Percentiles rank a stretch among this genome's conserved stretches.
Evolutionary conservation across 2,113 vertebrate genomes (phyloP).

Genomic region (Sorex fumeus): DNA sequence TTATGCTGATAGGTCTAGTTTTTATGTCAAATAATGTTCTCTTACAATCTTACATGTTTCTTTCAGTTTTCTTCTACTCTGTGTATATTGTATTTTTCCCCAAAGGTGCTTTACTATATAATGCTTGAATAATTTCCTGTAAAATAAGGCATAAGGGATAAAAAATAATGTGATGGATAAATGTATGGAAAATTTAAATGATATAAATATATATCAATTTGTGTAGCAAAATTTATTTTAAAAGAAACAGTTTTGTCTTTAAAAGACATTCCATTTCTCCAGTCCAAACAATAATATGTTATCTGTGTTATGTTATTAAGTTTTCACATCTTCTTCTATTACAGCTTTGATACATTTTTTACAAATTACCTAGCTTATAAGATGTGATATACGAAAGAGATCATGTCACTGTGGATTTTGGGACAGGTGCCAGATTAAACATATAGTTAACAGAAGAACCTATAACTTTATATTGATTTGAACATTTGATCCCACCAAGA

Average conservation of each 20-base stretch:
- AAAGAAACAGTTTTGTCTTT: not conserved
- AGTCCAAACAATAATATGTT: not conserved
- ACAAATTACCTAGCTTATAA: not conserved
- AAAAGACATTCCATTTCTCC: not conserved
- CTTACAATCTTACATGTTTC: not conserved
- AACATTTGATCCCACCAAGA: not conserved
- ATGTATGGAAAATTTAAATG: not conserved
- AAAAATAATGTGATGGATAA: not conserved
- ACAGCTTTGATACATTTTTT: not conserved
- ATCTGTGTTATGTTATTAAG: slow-evolving; percentile 30
- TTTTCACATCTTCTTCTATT: not conserved
- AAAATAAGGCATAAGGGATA: too few relatives aligned
- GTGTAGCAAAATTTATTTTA: not conserved
- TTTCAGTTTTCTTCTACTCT: not conserved
- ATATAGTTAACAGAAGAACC: not conserved
- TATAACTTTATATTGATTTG: not conserved
- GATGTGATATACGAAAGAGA: not conserved
- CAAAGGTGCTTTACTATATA: not conserved
- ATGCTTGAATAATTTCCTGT: not conserved
- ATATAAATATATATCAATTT: too few relatives aligned
- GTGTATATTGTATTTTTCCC: not conserved
- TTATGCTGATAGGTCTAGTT: not conserved
- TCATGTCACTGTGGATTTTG: not conserved
- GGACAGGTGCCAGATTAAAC: not conserved
- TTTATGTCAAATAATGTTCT: not conserved